These are phyloP conservation scores for Spondyliosoma cantharus DNA, from an alignment of 2,797 vertebrate species.

Conservation along the genomic window DNA sequence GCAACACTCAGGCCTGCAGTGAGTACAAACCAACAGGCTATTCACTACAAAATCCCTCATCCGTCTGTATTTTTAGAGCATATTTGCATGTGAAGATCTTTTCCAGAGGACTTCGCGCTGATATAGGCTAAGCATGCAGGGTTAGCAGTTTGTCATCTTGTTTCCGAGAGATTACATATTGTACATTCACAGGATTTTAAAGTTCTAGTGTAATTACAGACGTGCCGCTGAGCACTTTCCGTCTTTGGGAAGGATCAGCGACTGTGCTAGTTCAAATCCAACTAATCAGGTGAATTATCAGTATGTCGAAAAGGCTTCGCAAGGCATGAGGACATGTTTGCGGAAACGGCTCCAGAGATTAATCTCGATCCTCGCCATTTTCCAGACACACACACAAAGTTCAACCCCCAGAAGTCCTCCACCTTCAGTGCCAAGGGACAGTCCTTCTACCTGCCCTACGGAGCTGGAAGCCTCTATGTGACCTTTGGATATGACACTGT, in stretches of 20 bases:
- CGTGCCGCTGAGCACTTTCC: conserved; percentile 8
- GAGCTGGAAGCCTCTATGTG: conserved; percentile 78
- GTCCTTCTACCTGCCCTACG: conserved; percentile 78
- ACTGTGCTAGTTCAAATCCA: conserved; percentile 14
- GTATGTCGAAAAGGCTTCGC: conserved; percentile 24
- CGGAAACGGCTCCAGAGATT: conserved; percentile 18
- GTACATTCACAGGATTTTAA: conserved; percentile 27
- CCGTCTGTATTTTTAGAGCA: not conserved
- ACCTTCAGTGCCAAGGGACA: conserved; percentile 65
- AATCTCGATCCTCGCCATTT: conserved; percentile 32
- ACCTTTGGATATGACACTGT: conserved; percentile 84
- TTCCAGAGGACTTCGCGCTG: conserved; percentile 8
- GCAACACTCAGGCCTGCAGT: conserved; percentile 83
- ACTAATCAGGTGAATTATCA: conserved; percentile 19
- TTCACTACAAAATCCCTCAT: conserved; percentile 11
- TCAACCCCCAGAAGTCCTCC: conserved; percentile 77
- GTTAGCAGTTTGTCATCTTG: conserved; percentile 32
- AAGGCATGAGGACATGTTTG: conserved; percentile 2
- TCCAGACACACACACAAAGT: conserved; percentile 79
- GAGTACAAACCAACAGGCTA: conserved; percentile 66
- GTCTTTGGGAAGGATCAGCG: conserved; percentile 4
- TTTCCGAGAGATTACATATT: conserved; percentile 35
- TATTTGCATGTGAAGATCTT: conserved; percentile 31
- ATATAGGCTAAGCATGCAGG: conserved; percentile 9
- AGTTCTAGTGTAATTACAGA: conserved; percentile 22